phyloP scores from a whole-genome alignment of 2,888 invertebrate genomes.

The Lithosia quadra region DNA sequence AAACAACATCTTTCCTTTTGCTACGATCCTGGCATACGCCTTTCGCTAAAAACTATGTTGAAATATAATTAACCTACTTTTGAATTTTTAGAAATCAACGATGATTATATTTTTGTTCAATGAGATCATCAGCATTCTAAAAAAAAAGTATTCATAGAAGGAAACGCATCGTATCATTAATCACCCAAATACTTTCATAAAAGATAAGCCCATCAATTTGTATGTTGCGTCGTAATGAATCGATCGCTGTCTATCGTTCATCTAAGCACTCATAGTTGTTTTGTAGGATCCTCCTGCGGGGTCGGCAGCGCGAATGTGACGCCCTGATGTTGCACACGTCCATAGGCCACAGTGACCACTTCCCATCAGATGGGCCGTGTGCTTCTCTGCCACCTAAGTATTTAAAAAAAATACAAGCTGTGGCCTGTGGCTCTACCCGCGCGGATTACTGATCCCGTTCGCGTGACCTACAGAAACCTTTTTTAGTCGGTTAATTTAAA shows the following conservation, averaged over 20 bases:
- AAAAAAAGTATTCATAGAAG: not conserved
- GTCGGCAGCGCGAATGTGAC: too few relatives aligned
- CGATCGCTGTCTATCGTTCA: not conserved
- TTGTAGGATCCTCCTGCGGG: too few relatives aligned
- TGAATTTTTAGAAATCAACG: slow-evolving; percentile 3
- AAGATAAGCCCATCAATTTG: not conserved
- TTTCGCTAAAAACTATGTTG: not conserved
- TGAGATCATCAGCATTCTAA: not conserved
- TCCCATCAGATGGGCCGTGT: too few relatives aligned
- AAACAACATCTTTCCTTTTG: too few relatives aligned
- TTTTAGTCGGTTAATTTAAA: too few relatives aligned
- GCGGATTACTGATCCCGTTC: not conserved
- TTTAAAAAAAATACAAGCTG: too few relatives aligned
- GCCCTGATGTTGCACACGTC: too few relatives aligned
- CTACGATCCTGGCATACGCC: too few relatives aligned
- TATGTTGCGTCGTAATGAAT: slow-evolving; percentile 14
- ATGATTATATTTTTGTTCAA: not conserved
- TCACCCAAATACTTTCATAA: slow-evolving; percentile 10
- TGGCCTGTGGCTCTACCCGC: not conserved
- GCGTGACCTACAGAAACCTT: not conserved
- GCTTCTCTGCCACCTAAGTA: too few relatives aligned
- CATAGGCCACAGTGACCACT: too few relatives aligned
- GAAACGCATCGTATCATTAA: slow-evolving; percentile 14
- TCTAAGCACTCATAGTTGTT: too few relatives aligned
- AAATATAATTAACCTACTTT: not conserved